Conservation (phyloP, 1,140 invertebrate genomes). For the Lordiphosa collinella region DNA sequence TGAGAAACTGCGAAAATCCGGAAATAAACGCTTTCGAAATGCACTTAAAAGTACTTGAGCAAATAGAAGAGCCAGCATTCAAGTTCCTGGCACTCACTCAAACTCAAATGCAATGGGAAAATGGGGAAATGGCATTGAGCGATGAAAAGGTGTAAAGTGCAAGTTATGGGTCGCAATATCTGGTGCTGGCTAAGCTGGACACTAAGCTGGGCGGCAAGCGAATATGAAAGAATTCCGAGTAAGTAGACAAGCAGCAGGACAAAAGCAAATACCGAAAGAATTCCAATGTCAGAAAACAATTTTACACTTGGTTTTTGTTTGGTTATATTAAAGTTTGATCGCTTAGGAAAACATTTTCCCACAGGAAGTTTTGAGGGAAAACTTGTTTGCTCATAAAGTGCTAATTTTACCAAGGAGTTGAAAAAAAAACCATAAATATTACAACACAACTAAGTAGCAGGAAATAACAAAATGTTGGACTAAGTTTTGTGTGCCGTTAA, state of each 20-base stretch:
- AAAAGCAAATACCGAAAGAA: neutral
- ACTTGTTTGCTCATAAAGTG: slow-evolving; percentile 46
- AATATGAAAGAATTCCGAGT: neutral
- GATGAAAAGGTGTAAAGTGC: slow-evolving; percentile 14
- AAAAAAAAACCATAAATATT: slow-evolving; percentile 8
- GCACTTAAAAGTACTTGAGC: slow-evolving; percentile 67
- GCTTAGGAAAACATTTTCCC: slow-evolving; percentile 25
- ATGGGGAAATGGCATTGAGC: slow-evolving; percentile 10
- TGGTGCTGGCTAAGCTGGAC: slow-evolving; percentile 34
- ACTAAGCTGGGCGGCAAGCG: slow-evolving; percentile 27
- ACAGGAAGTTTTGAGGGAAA: neutral
- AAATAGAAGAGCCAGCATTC: slow-evolving; percentile 37
- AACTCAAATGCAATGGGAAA: slow-evolving; percentile 24
- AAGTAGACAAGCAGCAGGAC: too few species aligned
- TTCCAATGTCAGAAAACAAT: neutral
- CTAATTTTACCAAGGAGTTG: slow-evolving; percentile 43
- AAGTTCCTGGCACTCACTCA: slow-evolving; percentile 12
- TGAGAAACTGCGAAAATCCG: slow-evolving; percentile 53
- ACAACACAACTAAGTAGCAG: slow-evolving; percentile 51
- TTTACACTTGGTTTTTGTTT: neutral
- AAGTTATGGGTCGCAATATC: slow-evolving; percentile 7
- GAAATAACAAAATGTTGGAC: slow-evolving; percentile 48
- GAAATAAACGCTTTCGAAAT: slow-evolving; percentile 66
- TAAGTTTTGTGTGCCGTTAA: slow-evolving; percentile 36
- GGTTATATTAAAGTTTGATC: too few species aligned